A percentile compares a stretch with the other conserved stretches of the same genome.
Conservation (phyloP, 2,888 invertebrate species). For the Microplitis deprimator region DNA sequence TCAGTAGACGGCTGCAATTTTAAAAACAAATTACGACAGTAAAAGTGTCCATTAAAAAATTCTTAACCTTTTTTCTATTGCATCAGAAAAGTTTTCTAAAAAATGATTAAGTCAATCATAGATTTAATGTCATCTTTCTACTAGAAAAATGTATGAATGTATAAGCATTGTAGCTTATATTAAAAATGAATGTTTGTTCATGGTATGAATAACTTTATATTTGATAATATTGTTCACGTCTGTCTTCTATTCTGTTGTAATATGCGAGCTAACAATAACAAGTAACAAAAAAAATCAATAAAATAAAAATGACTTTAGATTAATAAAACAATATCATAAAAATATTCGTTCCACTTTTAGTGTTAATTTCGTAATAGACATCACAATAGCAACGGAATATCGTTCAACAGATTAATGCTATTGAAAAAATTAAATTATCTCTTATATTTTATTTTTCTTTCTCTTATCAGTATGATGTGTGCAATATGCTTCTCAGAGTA, state of each 20-base stretch:
- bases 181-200: background rate
- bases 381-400: background rate
- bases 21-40: too few relatives aligned
- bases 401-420: background rate
- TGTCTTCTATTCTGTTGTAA: background rate
- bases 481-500: background rate
- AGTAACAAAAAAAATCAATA: background rate
- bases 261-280: background rate
- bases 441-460: background rate
- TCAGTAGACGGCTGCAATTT: too few relatives aligned
- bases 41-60: too few relatives aligned
- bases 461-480: background rate
- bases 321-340: background rate
- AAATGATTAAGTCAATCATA: too few relatives aligned
- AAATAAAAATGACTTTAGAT: background rate
- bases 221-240: background rate
- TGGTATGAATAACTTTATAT: background rate
- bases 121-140: too few relatives aligned
- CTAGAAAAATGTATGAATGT: too few relatives aligned
- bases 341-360: background rate
- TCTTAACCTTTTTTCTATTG: too few relatives aligned
- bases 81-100: too few relatives aligned
- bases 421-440: background rate
- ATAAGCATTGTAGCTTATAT: background rate
- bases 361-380: background rate